phyloP scores from a whole-genome alignment of 1,140 invertebrate species.

The Eufriesea mexicana region DNA sequence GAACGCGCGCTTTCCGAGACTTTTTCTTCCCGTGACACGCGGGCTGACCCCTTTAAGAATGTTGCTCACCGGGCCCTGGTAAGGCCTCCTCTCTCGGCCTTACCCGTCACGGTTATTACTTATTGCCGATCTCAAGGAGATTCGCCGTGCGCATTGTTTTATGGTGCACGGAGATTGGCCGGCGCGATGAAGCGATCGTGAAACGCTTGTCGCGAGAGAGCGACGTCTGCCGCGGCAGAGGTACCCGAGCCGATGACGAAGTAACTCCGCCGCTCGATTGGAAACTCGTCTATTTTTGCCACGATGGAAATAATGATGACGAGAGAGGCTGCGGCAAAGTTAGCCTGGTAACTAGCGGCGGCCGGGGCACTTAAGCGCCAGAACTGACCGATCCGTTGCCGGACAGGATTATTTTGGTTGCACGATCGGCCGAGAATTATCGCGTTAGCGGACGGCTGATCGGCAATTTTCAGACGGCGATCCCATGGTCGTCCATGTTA shows the following conservation, averaged over 20 bases:
- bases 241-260: constrained; percentile 28
- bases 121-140: constrained; percentile 66
- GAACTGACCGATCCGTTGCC: not conserved
- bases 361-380: constrained; percentile 20
- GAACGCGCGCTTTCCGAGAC: constrained; percentile 23
- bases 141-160: constrained; percentile 56
- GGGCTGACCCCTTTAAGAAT: constrained; percentile 51
- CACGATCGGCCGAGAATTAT: constrained; percentile 38
- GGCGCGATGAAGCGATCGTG: constrained; percentile 56
- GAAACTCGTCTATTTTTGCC: constrained; percentile 51
- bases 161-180: constrained; percentile 41
- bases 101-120: constrained; percentile 62
- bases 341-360: constrained; percentile 2
- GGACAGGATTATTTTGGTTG: constrained; percentile 31
- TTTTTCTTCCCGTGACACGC: constrained; percentile 54
- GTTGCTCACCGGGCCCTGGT: constrained; percentile 36
- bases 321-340: constrained; percentile 5
- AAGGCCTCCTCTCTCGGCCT: constrained; percentile 33
- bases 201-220: constrained; percentile 44
- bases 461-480: not conserved
- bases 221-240: constrained; percentile 19
- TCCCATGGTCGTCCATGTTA: not conserved
- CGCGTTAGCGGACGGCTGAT: constrained; percentile 11
- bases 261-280: constrained; percentile 32
- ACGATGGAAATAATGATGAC: constrained; percentile 38